Base-by-base conservation (phyloP, 2,113 vertebrate species). In the Heterotilapia buettikoferi region DNA sequence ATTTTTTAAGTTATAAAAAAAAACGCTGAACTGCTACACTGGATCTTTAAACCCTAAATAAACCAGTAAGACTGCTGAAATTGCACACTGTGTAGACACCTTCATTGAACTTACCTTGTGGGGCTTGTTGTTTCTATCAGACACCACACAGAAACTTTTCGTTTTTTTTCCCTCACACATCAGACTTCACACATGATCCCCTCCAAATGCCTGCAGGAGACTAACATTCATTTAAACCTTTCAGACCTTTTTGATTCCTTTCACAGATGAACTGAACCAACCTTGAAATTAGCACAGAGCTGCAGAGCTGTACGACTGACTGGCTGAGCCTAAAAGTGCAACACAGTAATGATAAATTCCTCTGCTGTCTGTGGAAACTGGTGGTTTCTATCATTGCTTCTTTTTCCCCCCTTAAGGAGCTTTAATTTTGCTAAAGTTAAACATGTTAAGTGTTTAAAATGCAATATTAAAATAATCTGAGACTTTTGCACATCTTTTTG, bases 141-240 rank as follows among this genome's bases (percentile, higher is more conserved):
- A 84, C 97, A 97, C 96, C 97, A 98, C 5, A 96, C 96, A 0
- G 31, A 84, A 2, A 98, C 57, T 89, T 86, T 98, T 96, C 68
- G n/a, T 97, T 97, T 29, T 96, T 97, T 92, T 96, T 96, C 53
- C 53, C 31, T 18, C 90, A 61, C 31, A 43, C 16, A 5, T 96
- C 96, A 14, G 94, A 97, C 7, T 16, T 91, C 56, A 97, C 38
- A 98, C 59, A 33, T 4, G 2, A 84, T 84, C 97, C 97, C 0
- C 96, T 97, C 91, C 97, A 96, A 88, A 97, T 90, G 61, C 97
- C 97, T 98, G 80, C 19, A 29, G 40, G 0, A n/a, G 21, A 1
- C 16, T 10, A 13, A 18, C 19, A 3, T 14, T 33, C 1, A 7
- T 5, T 21, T 40, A 68, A 68, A 68, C 63, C 19, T 40, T 68